A percentile compares a stretch with the other conserved stretches of the same genome.
phyloP scores from a whole-genome alignment of 2,113 vertebrate genomes.

The Rhabdornis inornatus region DNA sequence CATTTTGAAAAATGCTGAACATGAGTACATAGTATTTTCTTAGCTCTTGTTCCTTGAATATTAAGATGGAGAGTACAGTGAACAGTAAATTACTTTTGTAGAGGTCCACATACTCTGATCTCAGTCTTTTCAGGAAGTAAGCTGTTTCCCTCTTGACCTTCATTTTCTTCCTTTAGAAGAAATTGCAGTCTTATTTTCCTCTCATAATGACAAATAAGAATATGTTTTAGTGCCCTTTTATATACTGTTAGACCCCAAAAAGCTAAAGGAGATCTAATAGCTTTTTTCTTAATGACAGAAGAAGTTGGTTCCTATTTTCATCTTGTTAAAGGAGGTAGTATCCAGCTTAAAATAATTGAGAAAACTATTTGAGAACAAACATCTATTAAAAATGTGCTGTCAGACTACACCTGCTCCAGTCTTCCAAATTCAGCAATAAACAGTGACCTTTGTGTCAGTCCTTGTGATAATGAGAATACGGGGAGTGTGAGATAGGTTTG shows the following conservation, averaged over 20 bases:
- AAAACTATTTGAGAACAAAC: not conserved
- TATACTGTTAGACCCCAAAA: not conserved
- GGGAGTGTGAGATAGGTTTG: not conserved
- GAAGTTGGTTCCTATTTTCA: not conserved
- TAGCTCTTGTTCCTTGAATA: slow-evolving; percentile 27
- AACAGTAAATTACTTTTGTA: slow-evolving; percentile 28
- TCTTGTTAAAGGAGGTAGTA: not conserved
- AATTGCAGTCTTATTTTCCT: not conserved
- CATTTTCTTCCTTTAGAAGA: slow-evolving; percentile 30
- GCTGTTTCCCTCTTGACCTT: not conserved
- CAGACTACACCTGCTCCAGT: not conserved
- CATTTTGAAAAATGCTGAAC: slow-evolving; percentile 47
- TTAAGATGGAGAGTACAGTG: not conserved
- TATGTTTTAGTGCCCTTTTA: not conserved
- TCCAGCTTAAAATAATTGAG: not conserved
- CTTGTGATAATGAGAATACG: not conserved
- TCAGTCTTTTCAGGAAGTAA: slow-evolving; percentile 6
- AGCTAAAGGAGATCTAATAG: not conserved
- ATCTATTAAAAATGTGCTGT: not conserved
- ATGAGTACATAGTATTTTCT: slow-evolving; percentile 7
- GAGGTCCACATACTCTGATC: not conserved
- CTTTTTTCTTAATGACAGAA: not conserved
- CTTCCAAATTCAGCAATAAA: not conserved
- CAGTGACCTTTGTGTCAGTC: not conserved
- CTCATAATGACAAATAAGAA: not conserved